phyloP scores from a whole-genome alignment of 2,888 invertebrate genomes.

The Tipula lateralis region DNA sequence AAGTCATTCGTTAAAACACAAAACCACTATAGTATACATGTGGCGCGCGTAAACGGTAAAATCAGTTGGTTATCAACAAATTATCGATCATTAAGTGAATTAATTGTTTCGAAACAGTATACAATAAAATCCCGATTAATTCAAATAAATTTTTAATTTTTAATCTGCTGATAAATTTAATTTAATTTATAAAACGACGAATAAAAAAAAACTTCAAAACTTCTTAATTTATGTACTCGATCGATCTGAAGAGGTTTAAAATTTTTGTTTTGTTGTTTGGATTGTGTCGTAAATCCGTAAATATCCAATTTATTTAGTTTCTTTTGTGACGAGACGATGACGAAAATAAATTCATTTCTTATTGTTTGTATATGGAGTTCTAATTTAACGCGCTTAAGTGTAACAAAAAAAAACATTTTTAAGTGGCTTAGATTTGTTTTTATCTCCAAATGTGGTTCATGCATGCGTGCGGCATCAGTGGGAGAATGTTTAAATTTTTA shows the following conservation, averaged over 20 bases:
- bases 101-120: background rate
- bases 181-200: background rate
- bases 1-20: background rate
- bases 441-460: background rate
- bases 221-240: background rate
- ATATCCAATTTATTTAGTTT: background rate
- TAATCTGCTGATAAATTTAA: background rate
- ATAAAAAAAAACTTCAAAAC: background rate
- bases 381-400: background rate
- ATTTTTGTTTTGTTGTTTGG: background rate
- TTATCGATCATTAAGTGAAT: background rate
- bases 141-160: background rate
- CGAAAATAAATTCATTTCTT: background rate
- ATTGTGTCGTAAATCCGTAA: background rate
- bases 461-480: background rate
- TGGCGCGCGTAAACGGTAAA: background rate
- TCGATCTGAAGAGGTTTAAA: background rate
- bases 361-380: background rate
- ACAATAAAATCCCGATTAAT: background rate
- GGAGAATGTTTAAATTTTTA: background rate
- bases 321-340: background rate
- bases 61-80: conserved; percentile 1
- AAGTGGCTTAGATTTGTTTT: background rate
- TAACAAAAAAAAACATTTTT: background rate
- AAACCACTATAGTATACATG: background rate